Conservation (phyloP, 2,888 invertebrate species). For the Pilophorus perplexus region DNA sequence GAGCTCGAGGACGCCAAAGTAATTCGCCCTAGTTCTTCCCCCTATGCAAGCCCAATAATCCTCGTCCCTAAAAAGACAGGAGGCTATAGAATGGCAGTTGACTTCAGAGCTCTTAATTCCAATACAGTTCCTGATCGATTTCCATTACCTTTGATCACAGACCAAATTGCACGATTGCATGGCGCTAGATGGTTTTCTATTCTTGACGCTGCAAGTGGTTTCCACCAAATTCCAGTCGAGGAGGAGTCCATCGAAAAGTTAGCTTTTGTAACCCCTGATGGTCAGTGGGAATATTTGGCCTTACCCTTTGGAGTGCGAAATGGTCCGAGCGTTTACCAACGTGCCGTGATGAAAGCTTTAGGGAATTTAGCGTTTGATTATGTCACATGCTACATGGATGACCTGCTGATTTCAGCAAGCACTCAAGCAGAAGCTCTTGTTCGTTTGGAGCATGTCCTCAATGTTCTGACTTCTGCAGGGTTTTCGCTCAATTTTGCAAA, state of each 20-base stretch:
- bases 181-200: conserved; percentile 49
- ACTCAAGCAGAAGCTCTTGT: conserved; percentile 48
- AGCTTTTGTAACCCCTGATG: conserved; percentile 18
- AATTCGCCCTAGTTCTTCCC: conserved; percentile 22
- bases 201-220: conserved; percentile 36
- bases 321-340: conserved; percentile 50
- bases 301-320: conserved; percentile 47
- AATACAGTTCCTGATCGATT: too few species aligned
- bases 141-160: conserved; percentile 46
- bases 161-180: conserved; percentile 46
- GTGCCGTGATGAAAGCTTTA: conserved; percentile 50
- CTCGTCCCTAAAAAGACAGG: conserved; percentile 27
- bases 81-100: neutral
- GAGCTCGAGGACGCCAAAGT: conserved; percentile 13
- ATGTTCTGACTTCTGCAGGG: conserved; percentile 21
- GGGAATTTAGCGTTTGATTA: conserved; percentile 46
- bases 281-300: conserved; percentile 24
- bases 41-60: conserved; percentile 35
- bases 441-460: conserved; percentile 49
- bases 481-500: conserved; percentile 42
- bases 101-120: conserved; percentile 1
- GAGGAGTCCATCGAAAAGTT: conserved; percentile 4
- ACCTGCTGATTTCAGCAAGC: conserved; percentile 48
- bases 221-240: conserved; percentile 21
- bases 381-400: conserved; percentile 39